Evolutionary conservation across 2,113 vertebrate species (phyloP).

Genomic region (Limanda limanda): DNA sequence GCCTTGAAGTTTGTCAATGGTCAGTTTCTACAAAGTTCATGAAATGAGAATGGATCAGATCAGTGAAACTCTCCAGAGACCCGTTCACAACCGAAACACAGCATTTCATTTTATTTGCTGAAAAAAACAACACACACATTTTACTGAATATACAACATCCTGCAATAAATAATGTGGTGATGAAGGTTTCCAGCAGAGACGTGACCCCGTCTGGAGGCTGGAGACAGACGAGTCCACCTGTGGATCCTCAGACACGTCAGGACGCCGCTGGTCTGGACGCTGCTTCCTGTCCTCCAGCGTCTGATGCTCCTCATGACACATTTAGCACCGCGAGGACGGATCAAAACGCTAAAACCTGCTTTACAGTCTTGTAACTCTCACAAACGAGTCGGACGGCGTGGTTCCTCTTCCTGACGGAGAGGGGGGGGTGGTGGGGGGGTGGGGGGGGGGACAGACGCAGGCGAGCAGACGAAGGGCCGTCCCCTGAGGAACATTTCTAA

Average conservation of each 20-base stretch:
- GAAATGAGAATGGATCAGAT: not conserved
- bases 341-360: conserved; percentile 66
- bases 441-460: conserved; percentile 44
- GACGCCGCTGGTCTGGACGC: conserved; percentile 34
- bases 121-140: conserved; percentile 3
- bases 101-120: conserved; percentile 35
- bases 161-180: conserved; percentile 54
- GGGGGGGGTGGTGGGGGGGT: conserved; percentile 61
- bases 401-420: conserved; percentile 62
- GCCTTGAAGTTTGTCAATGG: conserved; percentile 50
- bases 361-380: conserved; percentile 71
- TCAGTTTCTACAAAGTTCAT: conserved; percentile 4
- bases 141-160: not conserved
- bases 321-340: conserved; percentile 59
- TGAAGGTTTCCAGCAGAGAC: not conserved
- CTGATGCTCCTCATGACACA: conserved; percentile 62
- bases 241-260: conserved; percentile 32
- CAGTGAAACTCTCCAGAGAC: not conserved
- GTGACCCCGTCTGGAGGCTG: conserved; percentile 6
- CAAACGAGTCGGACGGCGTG: conserved; percentile 52
- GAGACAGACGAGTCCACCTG: conserved; percentile 55
- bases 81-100: not conserved
- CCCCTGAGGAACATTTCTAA: conserved; percentile 80
- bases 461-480: conserved; percentile 65
- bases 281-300: conserved; percentile 21